Base-by-base conservation (phyloP, 2,797 vertebrate species). In the Eulemur rubriventer region DNA sequence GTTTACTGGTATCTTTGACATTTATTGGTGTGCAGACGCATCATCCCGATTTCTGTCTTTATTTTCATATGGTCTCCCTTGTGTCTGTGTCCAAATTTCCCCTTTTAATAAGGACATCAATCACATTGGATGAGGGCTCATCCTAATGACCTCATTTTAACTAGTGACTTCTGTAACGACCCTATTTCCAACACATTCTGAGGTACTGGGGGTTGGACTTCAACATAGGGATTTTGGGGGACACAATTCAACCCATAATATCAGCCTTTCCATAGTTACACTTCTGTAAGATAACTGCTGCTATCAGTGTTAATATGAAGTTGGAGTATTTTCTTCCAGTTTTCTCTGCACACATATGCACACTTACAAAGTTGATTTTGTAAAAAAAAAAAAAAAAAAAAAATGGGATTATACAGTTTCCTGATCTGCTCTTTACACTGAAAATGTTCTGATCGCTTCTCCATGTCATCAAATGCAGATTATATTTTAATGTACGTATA, bases 281-380 rank as follows among this genome's bases (percentile, higher is more conserved):
- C 41, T 59, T 69, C 35, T 13, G 50, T 18, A 33, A 41, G 57
- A 26, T 84, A 26, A 24, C 41, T 48, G 55, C 63, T 87, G 33
- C 16, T 22, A 3, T 24, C 28, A 20, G 8, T 30, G 3, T 35
- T 13, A 2, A 5, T 26, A 11, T 12, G n/a, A 10, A 76, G 0
- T 18, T 30, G 57, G 22, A 30, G 14, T 38, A 17, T 61, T 26
- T 20, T 65, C 14, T 57, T 28, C 41, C 48, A 7, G 26, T 46
- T 55, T 55, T 17, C 26, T n/a, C 63, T 41, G 7, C 30, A 6
- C 1, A 16, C 18, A 4, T 18, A 6, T 8, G 10, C 22, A 43
- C n/a, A 59, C 48, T 55, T 46, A 59, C 33, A 35, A 38, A 41
- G 24, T 41, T 70, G 48, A 82, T 67, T 78, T 61, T 57, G 69